Base-by-base conservation (phyloP, 64 coral and sea anemone genomes). In the Exaiptasia diaphana region DNA sequence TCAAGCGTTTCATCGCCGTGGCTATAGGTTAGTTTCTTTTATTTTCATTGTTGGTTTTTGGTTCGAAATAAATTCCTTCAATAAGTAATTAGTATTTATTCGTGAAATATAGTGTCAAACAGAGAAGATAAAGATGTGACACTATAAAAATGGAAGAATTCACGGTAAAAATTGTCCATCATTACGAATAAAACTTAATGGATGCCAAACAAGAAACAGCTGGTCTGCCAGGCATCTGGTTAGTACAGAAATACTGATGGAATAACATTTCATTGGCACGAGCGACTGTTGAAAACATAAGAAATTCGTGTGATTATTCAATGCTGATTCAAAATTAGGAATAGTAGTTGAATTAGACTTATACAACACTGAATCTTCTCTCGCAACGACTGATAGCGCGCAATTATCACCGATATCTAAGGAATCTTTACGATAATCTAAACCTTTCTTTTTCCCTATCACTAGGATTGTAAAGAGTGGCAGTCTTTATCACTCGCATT, bases 11-110 rank as follows among this genome's bases (percentile, higher is more conserved):
- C 82, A 79, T 41, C 59, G 38, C 26, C 26, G 36, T 25, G 39
- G 68, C 6, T 58, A 23, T 74, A 22, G 68, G 68, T 74, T 74
- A 31, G 36, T 60, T 17, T 85, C 68, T 77, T 42, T 77, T 22
- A 50, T 31, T 67, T 78, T 46, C 48, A 65, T 54, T 65, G 21
- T 49, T 14, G 60, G 53, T 56, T 63, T 75, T 59, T 27, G 60
- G 21, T 53, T 74, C 41, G 28, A 85, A 62, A 85, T 75, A 85
- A 60, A 71, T 37, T 71, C 82, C 46, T n/a, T 35, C 2, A 50
- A 75, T 73, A 64, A 85, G 68, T 71, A 85, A 85, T 85, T 85
- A 85, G 69, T 69, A 85, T 85, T 75, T 74, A 34, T 59, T 85
- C 53, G 73, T 37, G 68, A 85, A 65, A 65, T 65, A 65, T 38